Evolutionary conservation across 2,888 invertebrate species (phyloP).

Genomic region (Caenorhabditis sp.): DNA sequence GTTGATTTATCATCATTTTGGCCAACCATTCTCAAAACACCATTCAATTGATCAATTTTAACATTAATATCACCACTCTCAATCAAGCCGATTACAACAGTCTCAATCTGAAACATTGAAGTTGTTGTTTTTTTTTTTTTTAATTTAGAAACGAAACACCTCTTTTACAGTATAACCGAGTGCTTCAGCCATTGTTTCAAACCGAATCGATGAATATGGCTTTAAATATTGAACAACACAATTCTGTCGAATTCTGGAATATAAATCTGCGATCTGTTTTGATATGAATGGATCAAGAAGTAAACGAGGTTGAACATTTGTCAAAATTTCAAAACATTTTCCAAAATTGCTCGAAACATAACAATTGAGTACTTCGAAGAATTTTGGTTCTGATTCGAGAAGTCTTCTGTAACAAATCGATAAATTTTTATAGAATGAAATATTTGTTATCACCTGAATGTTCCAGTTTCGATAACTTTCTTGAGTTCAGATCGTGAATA

Average conservation of each 20-base stretch:
- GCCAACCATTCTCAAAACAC: slow-evolving; percentile 79
- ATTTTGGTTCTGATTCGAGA: slow-evolving; percentile 89
- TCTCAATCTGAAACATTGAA: slow-evolving; percentile 80
- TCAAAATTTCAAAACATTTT: slow-evolving; percentile 54
- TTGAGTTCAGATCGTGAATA: slow-evolving; percentile 91
- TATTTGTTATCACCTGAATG: slow-evolving; percentile 31
- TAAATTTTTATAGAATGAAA: background rate
- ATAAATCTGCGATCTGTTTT: slow-evolving; percentile 86
- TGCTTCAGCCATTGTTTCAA: slow-evolving; percentile 92
- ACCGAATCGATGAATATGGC: slow-evolving; percentile 94
- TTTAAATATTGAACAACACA: slow-evolving; percentile 81
- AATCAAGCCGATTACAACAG: slow-evolving; percentile 94
- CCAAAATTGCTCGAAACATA: slow-evolving; percentile 75
- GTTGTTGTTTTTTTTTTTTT: background rate
- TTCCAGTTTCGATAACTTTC: slow-evolving; percentile 22
- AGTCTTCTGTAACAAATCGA: slow-evolving; percentile 73
- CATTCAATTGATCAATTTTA: slow-evolving; percentile 95
- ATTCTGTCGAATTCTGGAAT: slow-evolving; percentile 92
- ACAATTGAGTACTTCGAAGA: slow-evolving; percentile 40
- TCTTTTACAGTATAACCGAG: slow-evolving; percentile 86
- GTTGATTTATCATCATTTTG: slow-evolving; percentile 17
- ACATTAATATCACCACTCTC: slow-evolving; percentile 94
- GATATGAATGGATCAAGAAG: slow-evolving; percentile 96
- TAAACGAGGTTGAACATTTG: slow-evolving; percentile 73
- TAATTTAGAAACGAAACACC: slow-evolving; percentile 15